Percentiles rank a stretch among this genome's conserved stretches.
Conservation (phyloP, 2,888 invertebrate species). For the Caenorhabditis wallacei region DNA sequence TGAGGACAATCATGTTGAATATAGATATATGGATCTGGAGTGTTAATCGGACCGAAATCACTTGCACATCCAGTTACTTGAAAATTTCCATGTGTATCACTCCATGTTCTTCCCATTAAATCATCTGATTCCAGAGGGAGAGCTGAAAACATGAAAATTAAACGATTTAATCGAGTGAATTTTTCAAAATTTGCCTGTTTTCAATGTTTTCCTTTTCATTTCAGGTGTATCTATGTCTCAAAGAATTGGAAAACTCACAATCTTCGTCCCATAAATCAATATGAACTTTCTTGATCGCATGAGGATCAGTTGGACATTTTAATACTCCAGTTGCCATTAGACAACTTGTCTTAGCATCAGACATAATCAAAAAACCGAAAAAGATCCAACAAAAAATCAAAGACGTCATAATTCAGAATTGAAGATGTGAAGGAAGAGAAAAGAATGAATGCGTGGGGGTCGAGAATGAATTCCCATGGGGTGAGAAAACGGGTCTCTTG, state of each 20-base stretch:
- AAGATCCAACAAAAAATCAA: not conserved
- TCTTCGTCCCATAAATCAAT: slow-evolving; percentile 75
- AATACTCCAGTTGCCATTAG: slow-evolving; percentile 61
- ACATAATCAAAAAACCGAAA: not conserved
- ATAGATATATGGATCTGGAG: slow-evolving; percentile 70
- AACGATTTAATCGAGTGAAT: too few species aligned
- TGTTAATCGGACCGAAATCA: slow-evolving; percentile 75
- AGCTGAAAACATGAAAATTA: slow-evolving; percentile 42
- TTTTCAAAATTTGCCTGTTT: too few species aligned
- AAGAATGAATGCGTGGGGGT: slow-evolving; percentile 18
- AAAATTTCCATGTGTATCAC: slow-evolving; percentile 63
- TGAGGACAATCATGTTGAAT: slow-evolving; percentile 72
- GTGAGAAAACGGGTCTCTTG: not conserved
- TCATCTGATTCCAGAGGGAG: slow-evolving; percentile 73
- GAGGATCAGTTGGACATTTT: slow-evolving; percentile 60
- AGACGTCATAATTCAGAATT: not conserved
- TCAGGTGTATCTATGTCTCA: too few species aligned
- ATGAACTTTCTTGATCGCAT: slow-evolving; percentile 44
- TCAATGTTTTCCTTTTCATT: too few species aligned
- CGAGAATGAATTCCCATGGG: slow-evolving; percentile 6
- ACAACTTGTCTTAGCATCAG: slow-evolving; percentile 45
- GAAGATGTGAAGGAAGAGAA: not conserved
- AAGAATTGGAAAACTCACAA: slow-evolving; percentile 56
- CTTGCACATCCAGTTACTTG: slow-evolving; percentile 73
- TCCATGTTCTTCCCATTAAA: slow-evolving; percentile 73